These are phyloP conservation scores for Labia minor DNA, from an alignment of 2,888 invertebrate species.

Conservation along the genomic window DNA sequence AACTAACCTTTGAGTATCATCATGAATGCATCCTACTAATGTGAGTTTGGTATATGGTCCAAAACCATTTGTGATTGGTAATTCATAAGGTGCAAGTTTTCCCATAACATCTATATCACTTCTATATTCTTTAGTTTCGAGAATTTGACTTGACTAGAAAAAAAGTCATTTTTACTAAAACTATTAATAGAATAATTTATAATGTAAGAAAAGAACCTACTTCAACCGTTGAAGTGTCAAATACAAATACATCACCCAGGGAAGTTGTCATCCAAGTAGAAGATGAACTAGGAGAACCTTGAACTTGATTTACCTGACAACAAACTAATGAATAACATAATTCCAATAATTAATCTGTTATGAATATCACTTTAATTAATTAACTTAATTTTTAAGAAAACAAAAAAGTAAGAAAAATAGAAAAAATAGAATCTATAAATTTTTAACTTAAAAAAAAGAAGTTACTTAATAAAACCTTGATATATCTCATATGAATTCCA, in stretches of 20 bases:
- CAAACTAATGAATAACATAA: conserved; percentile 48
- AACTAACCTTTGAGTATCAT: conserved; percentile 55
- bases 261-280: conserved; percentile 69
- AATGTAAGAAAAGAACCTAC: conserved; percentile 37
- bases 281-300: conserved; percentile 56
- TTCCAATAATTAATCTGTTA: not conserved
- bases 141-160: conserved; percentile 32
- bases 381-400: not conserved
- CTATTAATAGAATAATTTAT: too few relatives aligned
- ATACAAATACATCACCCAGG: conserved; percentile 71
- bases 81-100: conserved; percentile 52
- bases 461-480: too few relatives aligned
- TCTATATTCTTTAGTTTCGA: conserved; percentile 30
- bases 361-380: not conserved
- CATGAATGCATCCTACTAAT: conserved; percentile 60
- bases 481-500: too few relatives aligned
- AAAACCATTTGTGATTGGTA: conserved; percentile 61
- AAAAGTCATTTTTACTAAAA: conserved; percentile 13
- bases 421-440: not conserved
- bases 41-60: conserved; percentile 56
- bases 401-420: too few relatives aligned
- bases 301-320: conserved; percentile 58
- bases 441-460: not conserved
- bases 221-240: conserved; percentile 59
- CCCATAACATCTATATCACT: conserved; percentile 62